Conservation (phyloP, 2,888 invertebrate species). For the Euplagia quadripunctaria region DNA sequence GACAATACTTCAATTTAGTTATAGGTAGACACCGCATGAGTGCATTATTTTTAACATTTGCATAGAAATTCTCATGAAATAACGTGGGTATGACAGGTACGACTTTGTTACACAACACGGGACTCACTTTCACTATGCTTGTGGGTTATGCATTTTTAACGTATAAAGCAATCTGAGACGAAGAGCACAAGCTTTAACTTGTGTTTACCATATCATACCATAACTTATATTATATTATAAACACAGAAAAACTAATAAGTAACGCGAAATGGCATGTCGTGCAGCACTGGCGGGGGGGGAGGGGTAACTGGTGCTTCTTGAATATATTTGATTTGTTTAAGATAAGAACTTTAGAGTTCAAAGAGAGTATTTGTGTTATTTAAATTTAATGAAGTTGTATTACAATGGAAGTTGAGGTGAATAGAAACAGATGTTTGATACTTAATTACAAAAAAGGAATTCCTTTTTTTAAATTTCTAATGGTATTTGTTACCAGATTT, state of each 20-base stretch:
- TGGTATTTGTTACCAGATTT: slow-evolving; percentile 8
- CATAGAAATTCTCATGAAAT: slow-evolving; percentile 15
- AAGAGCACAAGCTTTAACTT: background rate
- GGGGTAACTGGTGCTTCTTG: too few species aligned
- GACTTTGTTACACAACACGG: slow-evolving; percentile 8
- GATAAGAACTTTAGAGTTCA: too few species aligned
- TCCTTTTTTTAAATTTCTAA: background rate
- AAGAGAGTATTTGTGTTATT: too few species aligned
- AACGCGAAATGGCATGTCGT: too few species aligned
- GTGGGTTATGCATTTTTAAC: slow-evolving; percentile 4
- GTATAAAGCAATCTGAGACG: background rate
- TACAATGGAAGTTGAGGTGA: too few species aligned
- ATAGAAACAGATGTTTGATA: too few species aligned
- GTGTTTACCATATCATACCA: background rate
- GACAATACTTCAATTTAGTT: background rate
- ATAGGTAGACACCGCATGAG: slow-evolving; percentile 10
- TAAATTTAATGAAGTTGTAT: too few species aligned
- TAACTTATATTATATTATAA: background rate
- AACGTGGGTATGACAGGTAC: slow-evolving; percentile 6
- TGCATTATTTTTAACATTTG: slow-evolving; percentile 14
- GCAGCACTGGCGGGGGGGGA: too few species aligned
- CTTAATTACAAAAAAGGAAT: background rate
- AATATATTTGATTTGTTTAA: too few species aligned
- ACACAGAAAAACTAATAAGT: too few species aligned
- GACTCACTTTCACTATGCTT: slow-evolving; percentile 13